Evolutionary conservation across 53 echinoderm and acorn worm genomes (phyloP).

Genomic region (Pentamera pediparva): DNA sequence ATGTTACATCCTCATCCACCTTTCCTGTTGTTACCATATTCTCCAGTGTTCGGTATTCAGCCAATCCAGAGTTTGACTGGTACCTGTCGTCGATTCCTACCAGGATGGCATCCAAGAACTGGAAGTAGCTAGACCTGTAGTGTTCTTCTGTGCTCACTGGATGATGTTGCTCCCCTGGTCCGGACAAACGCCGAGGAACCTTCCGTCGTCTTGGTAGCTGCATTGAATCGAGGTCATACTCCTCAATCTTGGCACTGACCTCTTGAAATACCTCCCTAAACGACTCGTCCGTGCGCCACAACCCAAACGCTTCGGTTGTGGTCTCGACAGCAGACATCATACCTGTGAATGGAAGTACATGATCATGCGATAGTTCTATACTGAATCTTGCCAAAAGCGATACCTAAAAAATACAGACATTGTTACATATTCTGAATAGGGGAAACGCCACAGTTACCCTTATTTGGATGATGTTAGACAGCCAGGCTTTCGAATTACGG

Average conservation of each 20-base stretch:
- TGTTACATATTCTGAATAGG: no score
- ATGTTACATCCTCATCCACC: neutral
- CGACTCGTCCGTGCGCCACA: neutral
- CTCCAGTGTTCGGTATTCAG: conserved; percentile 7
- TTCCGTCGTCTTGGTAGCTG: conserved; percentile 37
- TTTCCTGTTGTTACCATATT: neutral
- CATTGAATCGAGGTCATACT: conserved; percentile 37
- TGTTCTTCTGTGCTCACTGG: conserved; percentile 27
- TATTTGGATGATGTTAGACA: no score
- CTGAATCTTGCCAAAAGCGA: neutral
- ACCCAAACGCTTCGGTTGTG: neutral
- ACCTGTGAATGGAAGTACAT: neutral
- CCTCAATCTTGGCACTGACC: neutral
- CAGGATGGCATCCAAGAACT: conserved; percentile 36
- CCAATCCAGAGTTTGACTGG: conserved; percentile 25
- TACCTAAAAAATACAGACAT: neutral
- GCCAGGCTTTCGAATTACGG: no score
- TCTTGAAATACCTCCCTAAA: neutral
- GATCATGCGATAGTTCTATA: neutral
- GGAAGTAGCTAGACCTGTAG: conserved; percentile 24
- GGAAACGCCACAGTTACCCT: no score
- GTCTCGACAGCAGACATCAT: neutral
- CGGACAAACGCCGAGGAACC: conserved; percentile 20
- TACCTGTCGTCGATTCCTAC: conserved; percentile 25
- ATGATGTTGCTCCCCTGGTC: neutral